phyloP scores from a whole-genome alignment of 2,888 invertebrate genomes.

The Capitulum mitella region DNA sequence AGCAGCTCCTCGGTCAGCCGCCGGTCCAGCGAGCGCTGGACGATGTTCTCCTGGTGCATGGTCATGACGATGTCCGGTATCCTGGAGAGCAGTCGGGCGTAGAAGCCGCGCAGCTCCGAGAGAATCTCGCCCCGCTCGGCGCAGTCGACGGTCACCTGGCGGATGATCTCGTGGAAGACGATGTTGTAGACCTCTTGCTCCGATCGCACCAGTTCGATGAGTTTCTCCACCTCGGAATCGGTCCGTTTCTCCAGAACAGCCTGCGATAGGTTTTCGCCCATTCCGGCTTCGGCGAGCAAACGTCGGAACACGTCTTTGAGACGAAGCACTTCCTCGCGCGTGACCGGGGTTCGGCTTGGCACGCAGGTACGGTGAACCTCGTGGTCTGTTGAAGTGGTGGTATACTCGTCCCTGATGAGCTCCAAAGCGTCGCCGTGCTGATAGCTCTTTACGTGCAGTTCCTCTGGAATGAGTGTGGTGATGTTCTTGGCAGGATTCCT shows the following conservation, averaged over 20 bases:
- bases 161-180: constrained; percentile 18
- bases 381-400: not conserved
- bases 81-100: not conserved
- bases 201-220: not conserved
- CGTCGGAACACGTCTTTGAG: not conserved
- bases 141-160: constrained; percentile 1
- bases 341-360: not conserved
- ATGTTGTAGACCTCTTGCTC: constrained; percentile 14
- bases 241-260: not conserved
- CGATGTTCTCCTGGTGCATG: not conserved
- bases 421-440: not conserved
- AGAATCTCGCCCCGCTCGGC: not conserved
- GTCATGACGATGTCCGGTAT: not conserved
- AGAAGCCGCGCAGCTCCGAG: not conserved
- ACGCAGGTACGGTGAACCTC: not conserved
- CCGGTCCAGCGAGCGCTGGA: not conserved
- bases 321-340: not conserved
- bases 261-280: not conserved
- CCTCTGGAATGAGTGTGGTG: not conserved
- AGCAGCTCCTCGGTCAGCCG: not conserved
- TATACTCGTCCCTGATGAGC: not conserved
- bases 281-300: not conserved
- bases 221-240: not conserved
- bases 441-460: not conserved
- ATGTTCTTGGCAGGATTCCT: constrained; percentile 1